Conservation (phyloP, 2,888 invertebrate genomes). For the Pollenia labialis region DNA sequence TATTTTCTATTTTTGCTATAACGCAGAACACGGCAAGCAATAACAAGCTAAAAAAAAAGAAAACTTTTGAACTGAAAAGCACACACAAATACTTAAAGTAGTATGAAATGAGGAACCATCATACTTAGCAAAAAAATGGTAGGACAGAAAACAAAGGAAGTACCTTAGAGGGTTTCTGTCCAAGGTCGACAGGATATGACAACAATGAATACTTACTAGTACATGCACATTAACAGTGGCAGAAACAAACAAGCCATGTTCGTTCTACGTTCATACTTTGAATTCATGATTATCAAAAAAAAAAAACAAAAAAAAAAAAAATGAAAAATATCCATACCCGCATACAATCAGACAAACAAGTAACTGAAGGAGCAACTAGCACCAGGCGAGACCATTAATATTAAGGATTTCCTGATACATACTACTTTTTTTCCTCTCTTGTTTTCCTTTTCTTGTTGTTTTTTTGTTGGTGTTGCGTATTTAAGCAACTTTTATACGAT, state of each 20-base stretch:
- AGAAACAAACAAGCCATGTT: slow-evolving; percentile 23
- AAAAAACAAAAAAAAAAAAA: slow-evolving; percentile 17
- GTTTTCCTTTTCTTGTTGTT: slow-evolving; percentile 27
- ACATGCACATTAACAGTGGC: not conserved
- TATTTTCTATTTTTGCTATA: slow-evolving; percentile 34
- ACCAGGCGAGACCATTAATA: slow-evolving; percentile 73
- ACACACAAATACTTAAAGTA: slow-evolving; percentile 10
- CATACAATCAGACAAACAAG: slow-evolving; percentile 15
- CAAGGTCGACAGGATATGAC: slow-evolving; percentile 71
- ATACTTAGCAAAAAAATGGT: slow-evolving; percentile 44
- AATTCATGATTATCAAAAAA: slow-evolving; percentile 47
- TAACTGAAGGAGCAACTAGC: slow-evolving; percentile 57
- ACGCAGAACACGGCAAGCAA: slow-evolving; percentile 58
- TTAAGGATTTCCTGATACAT: slow-evolving; percentile 70
- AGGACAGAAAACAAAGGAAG: slow-evolving; percentile 14
- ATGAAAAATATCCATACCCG: slow-evolving; percentile 34
- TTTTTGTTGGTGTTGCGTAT: slow-evolving; percentile 7
- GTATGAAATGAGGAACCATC: slow-evolving; percentile 40
- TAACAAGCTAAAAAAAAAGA: slow-evolving; percentile 30
- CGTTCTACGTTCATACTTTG: slow-evolving; percentile 33
- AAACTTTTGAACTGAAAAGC: not conserved
- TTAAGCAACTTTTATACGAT: slow-evolving; percentile 47
- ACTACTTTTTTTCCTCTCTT: slow-evolving; percentile 27
- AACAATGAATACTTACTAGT: slow-evolving; percentile 37
- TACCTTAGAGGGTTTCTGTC: slow-evolving; percentile 64